Percentiles rank a stretch among this genome's conserved stretches.
phyloP scores from a whole-genome alignment of 2,797 vertebrate genomes.

The Microctenopoma steveboyesi region DNA sequence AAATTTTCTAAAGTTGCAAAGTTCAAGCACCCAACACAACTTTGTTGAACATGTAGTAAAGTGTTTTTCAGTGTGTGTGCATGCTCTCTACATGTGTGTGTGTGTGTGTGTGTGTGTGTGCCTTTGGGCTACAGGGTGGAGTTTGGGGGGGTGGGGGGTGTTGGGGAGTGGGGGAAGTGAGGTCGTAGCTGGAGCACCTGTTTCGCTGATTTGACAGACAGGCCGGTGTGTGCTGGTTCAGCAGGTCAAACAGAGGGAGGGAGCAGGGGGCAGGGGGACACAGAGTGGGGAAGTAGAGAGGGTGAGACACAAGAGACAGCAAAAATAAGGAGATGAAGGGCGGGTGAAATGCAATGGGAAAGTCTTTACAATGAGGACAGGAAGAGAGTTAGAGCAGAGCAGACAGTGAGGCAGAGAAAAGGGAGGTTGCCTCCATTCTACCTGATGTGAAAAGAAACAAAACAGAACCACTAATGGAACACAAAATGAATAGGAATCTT shows the following conservation, averaged over 20 bases:
- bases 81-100: constrained; percentile 18
- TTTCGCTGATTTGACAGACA: constrained; percentile 83
- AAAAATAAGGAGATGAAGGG: constrained; percentile 35
- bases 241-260: constrained; percentile 76
- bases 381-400: constrained; percentile 15
- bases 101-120: constrained; percentile 27
- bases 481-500: constrained; percentile 55
- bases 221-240: constrained; percentile 85
- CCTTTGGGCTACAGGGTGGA: constrained; percentile 32
- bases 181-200: constrained; percentile 83
- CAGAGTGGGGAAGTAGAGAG: constrained; percentile 29
- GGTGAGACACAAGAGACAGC: constrained; percentile 36
- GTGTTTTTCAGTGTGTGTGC: constrained; percentile 14
- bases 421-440: constrained; percentile 59
- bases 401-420: not conserved
- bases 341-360: constrained; percentile 2
- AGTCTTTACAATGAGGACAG: constrained; percentile 10
- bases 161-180: constrained; percentile 63
- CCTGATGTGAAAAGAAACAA: constrained; percentile 57
- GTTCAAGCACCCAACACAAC: constrained; percentile 22
- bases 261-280: constrained; percentile 21
- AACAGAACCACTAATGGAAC: constrained; percentile 63
- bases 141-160: constrained; percentile 57
- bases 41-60: constrained; percentile 22
- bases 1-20: constrained; percentile 34